A percentile compares a stretch with the other conserved stretches of the same genome.
Evolutionary conservation across 2,113 vertebrate genomes (phyloP).

Genomic region (Struthidea cinerea): DNA sequence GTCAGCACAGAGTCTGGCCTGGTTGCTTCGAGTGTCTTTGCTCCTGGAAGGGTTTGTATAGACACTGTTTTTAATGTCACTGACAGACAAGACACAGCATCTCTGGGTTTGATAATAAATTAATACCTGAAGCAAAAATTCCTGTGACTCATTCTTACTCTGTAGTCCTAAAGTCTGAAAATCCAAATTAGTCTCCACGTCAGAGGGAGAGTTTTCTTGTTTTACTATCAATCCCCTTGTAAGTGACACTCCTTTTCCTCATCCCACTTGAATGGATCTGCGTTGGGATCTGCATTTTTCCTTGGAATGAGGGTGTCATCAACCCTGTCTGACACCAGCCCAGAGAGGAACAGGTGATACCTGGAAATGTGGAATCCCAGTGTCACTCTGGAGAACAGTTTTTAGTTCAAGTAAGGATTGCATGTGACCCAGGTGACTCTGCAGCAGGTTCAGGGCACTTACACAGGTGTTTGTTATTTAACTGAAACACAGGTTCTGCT

Average conservation of each 20-base stretch:
- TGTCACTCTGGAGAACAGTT: background rate
- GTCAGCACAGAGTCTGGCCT: background rate
- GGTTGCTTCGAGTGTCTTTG: background rate
- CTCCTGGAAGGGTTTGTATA: background rate
- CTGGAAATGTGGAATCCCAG: background rate
- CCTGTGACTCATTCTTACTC: background rate
- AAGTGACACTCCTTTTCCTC: background rate
- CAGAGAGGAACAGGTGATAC: background rate
- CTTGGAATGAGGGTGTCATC: background rate
- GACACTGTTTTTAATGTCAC: background rate
- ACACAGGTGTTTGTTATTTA: background rate
- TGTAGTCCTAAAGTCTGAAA: background rate
- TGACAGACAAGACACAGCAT: background rate
- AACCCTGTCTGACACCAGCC: background rate
- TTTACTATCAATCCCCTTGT: background rate
- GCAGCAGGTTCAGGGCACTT: background rate
- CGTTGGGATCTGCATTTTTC: background rate
- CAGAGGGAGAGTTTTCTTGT: background rate
- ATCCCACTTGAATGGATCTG: no score
- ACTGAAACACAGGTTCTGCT: background rate
- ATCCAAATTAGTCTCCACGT: background rate
- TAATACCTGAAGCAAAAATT: background rate
- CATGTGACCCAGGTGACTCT: background rate
- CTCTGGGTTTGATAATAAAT: background rate
- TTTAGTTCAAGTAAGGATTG: background rate